These are phyloP conservation scores for Ormia ochracea DNA, from an alignment of 2,888 invertebrate genomes.

Conservation along the genomic window DNA sequence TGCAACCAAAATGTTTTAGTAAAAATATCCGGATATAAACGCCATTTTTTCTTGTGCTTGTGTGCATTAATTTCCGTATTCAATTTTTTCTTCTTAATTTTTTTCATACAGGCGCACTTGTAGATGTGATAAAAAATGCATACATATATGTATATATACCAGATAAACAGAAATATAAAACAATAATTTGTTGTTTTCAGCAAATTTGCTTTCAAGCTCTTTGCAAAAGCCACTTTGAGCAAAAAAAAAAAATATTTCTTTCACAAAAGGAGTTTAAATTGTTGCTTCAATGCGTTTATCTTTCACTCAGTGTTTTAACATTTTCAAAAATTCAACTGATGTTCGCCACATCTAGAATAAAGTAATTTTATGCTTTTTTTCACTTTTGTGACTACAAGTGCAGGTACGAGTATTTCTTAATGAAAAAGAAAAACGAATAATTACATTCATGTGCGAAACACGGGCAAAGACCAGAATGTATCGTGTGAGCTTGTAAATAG, in stretches of 20 bases:
- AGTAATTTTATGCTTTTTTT: no score
- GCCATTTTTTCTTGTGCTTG: slow-evolving; percentile 9
- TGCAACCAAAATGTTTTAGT: not conserved
- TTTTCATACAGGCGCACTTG: not conserved
- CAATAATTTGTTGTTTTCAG: slow-evolving; percentile 21
- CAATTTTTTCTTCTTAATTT: not conserved
- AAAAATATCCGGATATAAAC: slow-evolving; percentile 50
- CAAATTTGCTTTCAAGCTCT: not conserved
- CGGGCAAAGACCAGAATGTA: no score
- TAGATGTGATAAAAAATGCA: no score
- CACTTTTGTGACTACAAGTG: no score
- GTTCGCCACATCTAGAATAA: slow-evolving; percentile 12
- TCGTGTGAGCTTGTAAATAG: no score
- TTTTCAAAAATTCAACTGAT: not conserved
- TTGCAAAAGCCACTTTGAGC: not conserved
- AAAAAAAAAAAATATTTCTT: not conserved
- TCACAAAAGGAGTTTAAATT: slow-evolving; percentile 3
- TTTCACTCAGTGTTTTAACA: not conserved
- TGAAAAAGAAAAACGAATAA: no score
- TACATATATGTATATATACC: not conserved
- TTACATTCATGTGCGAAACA: no score
- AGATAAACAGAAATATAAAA: not conserved
- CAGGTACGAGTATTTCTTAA: no score
- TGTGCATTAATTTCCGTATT: slow-evolving; percentile 22
- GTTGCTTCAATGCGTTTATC: not conserved